A percentile compares a stretch with the other conserved stretches of the same genome.
Evolutionary conservation across 2,888 invertebrate genomes (phyloP).

Genomic region (Scaptomyza flava): DNA sequence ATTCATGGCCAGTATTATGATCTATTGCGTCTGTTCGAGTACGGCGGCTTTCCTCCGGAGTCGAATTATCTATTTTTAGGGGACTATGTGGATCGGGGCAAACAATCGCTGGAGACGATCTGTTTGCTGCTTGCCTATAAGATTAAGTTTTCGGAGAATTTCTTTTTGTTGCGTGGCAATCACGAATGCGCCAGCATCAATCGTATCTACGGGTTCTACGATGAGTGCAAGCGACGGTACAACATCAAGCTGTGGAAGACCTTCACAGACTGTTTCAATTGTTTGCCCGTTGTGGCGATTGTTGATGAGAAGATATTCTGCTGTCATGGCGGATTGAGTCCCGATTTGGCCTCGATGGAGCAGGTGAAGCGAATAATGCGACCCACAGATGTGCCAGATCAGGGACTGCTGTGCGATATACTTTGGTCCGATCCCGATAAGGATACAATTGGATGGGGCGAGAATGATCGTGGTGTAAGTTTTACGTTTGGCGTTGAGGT

Average conservation of each 20-base stretch:
- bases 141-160: conserved; percentile 99
- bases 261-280: conserved; percentile 99
- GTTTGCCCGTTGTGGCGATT: conserved; percentile 98
- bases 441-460: conserved; percentile 99
- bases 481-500: conserved; percentile 98
- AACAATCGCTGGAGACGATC: conserved; percentile 98
- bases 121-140: conserved; percentile 97
- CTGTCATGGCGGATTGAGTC: conserved; percentile 92
- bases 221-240: conserved; percentile 96
- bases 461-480: conserved; percentile 98
- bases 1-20: conserved; percentile 99
- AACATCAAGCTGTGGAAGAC: conserved; percentile 99
- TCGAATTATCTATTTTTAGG: conserved; percentile 98
- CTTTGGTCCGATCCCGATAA: conserved; percentile 98
- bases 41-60: conserved; percentile 98
- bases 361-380: conserved; percentile 98
- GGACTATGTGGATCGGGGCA: conserved; percentile 98
- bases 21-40: conserved; percentile 96
- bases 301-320: conserved; percentile 92
- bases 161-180: conserved; percentile 97
- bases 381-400: conserved; percentile 98
- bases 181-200: conserved; percentile 99
- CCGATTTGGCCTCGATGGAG: conserved; percentile 97
- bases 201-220: conserved; percentile 96
- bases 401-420: conserved; percentile 96